Conservation (phyloP, 1,140 invertebrate genomes). For the Eulimnadia texana region DNA sequence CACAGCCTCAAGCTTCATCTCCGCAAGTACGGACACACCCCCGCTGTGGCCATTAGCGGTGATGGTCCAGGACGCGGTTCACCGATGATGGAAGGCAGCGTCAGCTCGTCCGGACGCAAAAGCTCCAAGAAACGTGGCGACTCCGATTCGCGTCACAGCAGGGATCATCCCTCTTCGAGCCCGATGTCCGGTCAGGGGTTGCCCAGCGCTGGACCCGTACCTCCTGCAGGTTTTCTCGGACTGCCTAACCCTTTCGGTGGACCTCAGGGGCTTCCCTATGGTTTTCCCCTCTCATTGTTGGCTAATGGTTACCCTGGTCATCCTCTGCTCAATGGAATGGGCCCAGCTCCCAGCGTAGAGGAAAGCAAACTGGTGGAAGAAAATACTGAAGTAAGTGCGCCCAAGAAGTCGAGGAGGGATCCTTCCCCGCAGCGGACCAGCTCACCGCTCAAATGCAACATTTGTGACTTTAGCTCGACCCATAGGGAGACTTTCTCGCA, state of each 20-base stretch:
- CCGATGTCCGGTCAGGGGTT: conserved; percentile 17
- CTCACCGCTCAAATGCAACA: conserved; percentile 27
- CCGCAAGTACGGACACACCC: conserved; percentile 76
- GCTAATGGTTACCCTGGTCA: background rate
- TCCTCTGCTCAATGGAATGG: conserved; percentile 17
- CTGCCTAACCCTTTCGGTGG: conserved; percentile 17
- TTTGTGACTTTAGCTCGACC: conserved; percentile 31
- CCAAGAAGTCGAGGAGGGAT: conserved; percentile 10
- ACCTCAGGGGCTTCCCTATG: conserved; percentile 15
- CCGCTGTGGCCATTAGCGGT: conserved; percentile 67
- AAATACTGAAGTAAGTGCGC: background rate
- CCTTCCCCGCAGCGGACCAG: conserved; percentile 19
- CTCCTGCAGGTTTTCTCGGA: conserved; percentile 19
- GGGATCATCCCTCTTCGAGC: conserved; percentile 7
- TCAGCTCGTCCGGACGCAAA: conserved; percentile 19
- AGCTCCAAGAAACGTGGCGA: background rate
- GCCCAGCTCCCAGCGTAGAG: conserved; percentile 8
- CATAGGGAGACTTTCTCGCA: conserved; percentile 27
- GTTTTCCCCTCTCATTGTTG: conserved; percentile 9
- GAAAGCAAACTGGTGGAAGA: background rate
- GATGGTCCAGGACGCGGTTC: conserved; percentile 77
- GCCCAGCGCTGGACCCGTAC: conserved; percentile 18
- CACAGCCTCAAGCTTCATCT: conserved; percentile 93
- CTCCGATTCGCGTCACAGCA: background rate
- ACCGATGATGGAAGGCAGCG: conserved; percentile 25